These are phyloP conservation scores for Chirona hameri DNA, from an alignment of 2,888 invertebrate genomes.

Conservation along the genomic window DNA sequence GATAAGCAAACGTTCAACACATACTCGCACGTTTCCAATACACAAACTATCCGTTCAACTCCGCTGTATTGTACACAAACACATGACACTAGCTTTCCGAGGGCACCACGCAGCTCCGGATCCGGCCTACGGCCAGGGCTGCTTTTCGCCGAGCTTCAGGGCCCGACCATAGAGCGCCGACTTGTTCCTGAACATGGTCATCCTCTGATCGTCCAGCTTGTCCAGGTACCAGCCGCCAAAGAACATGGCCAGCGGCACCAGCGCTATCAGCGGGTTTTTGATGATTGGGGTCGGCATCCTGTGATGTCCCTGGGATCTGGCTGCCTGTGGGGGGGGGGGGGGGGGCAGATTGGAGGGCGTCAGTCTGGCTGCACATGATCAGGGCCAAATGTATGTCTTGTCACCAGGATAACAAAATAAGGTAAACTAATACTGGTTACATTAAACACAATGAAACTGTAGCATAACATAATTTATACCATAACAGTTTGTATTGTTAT, in stretches of 20 bases:
- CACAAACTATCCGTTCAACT: background rate
- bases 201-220: slow-evolving; percentile 63
- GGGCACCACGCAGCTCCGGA: background rate
- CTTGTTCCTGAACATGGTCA: slow-evolving; percentile 71
- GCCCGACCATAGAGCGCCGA: slow-evolving; percentile 69
- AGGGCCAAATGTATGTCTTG: too few relatives aligned
- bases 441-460: too few relatives aligned
- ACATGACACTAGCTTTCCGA: background rate
- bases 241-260: slow-evolving; percentile 35
- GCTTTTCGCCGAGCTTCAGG: slow-evolving; percentile 62
- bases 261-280: background rate
- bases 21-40: background rate
- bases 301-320: too few relatives aligned
- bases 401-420: too few relatives aligned
- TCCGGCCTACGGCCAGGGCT: slow-evolving; percentile 63
- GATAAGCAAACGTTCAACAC: too few relatives aligned
- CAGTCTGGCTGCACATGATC: too few relatives aligned
- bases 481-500: too few relatives aligned
- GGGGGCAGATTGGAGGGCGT: too few relatives aligned
- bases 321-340: too few relatives aligned
- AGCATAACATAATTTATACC: too few relatives aligned
- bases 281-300: background rate
- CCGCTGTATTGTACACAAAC: background rate
- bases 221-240: slow-evolving; percentile 54
- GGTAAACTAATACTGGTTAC: too few relatives aligned